Evolutionary conservation across 64 coral and sea anemone species (phyloP).

Genomic region (Platygyra sinensis): DNA sequence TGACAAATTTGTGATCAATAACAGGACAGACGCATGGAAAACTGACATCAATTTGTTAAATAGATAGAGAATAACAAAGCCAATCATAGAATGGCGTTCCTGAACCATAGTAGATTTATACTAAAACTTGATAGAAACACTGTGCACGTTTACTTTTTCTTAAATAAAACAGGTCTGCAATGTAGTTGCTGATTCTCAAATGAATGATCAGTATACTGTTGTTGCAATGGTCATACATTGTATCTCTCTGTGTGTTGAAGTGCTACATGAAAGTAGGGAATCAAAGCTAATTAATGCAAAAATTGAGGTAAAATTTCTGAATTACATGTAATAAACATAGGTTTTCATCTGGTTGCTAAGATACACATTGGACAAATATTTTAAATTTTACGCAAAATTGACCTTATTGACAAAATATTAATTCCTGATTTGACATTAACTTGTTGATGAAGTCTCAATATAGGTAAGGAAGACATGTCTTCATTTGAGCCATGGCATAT

Average conservation of each 20-base stretch:
- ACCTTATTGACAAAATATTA: slow-evolving; percentile 5
- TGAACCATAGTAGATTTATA: too few relatives aligned
- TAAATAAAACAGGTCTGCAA: background rate
- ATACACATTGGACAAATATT: background rate
- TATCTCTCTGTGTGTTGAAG: too few relatives aligned
- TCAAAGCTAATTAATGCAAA: slow-evolving; percentile 22
- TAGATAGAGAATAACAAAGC: too few relatives aligned
- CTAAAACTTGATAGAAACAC: too few relatives aligned
- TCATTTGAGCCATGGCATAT: background rate
- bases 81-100: too few relatives aligned
- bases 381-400: background rate
- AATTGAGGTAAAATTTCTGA: slow-evolving; percentile 9
- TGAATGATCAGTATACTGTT: too few relatives aligned
- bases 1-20: too few relatives aligned
- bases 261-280: slow-evolving; percentile 5
- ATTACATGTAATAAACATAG: slow-evolving; percentile 18
- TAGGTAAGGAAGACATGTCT: slow-evolving; percentile 16
- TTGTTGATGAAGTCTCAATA: slow-evolving; percentile 13
- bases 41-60: too few relatives aligned
- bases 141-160: too few relatives aligned
- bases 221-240: too few relatives aligned
- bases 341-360: slow-evolving; percentile 5
- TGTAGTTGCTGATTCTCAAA: too few relatives aligned
- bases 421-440: slow-evolving; percentile 17
- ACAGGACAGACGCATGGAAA: too few relatives aligned